Percentiles rank a stretch among this genome's conserved stretches.
phyloP scores from a whole-genome alignment of 2,797 vertebrate genomes.

The Gorsachius magnificus region DNA sequence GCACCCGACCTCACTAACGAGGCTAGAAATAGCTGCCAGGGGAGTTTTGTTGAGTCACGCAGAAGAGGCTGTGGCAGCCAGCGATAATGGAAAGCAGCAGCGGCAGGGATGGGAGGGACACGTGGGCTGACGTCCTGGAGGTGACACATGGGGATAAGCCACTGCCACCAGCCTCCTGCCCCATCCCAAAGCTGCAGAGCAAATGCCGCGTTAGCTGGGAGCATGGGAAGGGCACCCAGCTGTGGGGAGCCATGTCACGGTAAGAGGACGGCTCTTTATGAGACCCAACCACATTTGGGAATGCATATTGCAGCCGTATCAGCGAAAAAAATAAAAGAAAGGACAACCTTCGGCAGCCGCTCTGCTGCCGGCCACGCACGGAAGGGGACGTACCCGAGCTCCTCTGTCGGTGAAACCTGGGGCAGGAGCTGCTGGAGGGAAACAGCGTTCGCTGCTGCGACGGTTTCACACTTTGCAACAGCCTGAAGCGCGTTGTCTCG shows the following conservation, averaged over 20 bases:
- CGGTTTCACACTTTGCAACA: fast-evolving
- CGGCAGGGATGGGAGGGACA: background rate
- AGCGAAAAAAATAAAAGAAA: background rate
- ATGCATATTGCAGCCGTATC: fast-evolving
- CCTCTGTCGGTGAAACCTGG: fast-evolving
- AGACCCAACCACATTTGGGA: background rate
- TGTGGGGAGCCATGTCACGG: fast-evolving
- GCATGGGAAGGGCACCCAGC: background rate
- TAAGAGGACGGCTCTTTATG: fast-evolving
- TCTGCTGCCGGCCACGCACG: background rate
- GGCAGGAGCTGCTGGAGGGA: background rate
- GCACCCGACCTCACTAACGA: fast-evolving
- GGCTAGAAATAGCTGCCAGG: background rate
- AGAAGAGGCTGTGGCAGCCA: background rate
- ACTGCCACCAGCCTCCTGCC: background rate
- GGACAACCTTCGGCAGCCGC: background rate
- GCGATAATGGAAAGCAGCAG: background rate
- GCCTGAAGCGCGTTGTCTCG: fast-evolving
- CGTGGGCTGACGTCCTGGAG: background rate
- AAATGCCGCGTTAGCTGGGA: fast-evolving
- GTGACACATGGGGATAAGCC: background rate
- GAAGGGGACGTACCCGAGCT: background rate
- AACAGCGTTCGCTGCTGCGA: fast-evolving
- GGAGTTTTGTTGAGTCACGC: background rate
- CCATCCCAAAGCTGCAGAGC: background rate